Evolutionary conservation across 1,140 invertebrate genomes (phyloP).

Genomic region (Hylyphantes graminicola): DNA sequence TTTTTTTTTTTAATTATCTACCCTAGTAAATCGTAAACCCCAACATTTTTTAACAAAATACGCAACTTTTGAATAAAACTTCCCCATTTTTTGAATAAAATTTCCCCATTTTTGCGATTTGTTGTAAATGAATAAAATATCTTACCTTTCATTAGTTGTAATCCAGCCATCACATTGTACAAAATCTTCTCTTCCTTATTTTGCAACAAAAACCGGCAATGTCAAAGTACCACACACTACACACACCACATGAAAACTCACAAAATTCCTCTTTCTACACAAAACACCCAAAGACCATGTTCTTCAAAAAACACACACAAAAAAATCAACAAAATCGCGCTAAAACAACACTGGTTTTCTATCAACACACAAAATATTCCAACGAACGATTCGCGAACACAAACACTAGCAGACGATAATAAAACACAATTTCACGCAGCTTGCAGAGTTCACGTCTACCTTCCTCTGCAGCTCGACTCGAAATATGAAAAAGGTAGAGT

Average conservation of each 20-base stretch:
- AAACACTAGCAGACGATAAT: background rate
- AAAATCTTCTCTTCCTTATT: background rate
- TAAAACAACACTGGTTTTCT: background rate
- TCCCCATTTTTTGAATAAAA: too few relatives aligned
- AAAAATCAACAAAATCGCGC: background rate
- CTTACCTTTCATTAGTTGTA: background rate
- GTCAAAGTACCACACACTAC: too few relatives aligned
- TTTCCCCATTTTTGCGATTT: too few relatives aligned
- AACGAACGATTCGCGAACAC: background rate
- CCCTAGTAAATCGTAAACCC: too few relatives aligned
- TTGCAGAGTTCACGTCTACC: slow-evolving; percentile 9
- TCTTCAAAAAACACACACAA: background rate
- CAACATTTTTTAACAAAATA: too few relatives aligned
- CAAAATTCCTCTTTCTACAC: too few relatives aligned
- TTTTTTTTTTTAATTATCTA: too few relatives aligned
- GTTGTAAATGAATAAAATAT: too few relatives aligned
- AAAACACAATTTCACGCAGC: background rate
- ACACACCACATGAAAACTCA: too few relatives aligned
- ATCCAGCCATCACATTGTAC: background rate
- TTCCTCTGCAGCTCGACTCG: slow-evolving; percentile 22
- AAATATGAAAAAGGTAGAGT: slow-evolving; percentile 49
- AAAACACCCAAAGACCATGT: too few relatives aligned
- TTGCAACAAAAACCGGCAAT: background rate
- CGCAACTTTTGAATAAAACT: too few relatives aligned
- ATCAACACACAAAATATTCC: slow-evolving; percentile 25